Evolutionary conservation across 2,888 invertebrate species (phyloP).

Genomic region (Fragum fragum): DNA sequence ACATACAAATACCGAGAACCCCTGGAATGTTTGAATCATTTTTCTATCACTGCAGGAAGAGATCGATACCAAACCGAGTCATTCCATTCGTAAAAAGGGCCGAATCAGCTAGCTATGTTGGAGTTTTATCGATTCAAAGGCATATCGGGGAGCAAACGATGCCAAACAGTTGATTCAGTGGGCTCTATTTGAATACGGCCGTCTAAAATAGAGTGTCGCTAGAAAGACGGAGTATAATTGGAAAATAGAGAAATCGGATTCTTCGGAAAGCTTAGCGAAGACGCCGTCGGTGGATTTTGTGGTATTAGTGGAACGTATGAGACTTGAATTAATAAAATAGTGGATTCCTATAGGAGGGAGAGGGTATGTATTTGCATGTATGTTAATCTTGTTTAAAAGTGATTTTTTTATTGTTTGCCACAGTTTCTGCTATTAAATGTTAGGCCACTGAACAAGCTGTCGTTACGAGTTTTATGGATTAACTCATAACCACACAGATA

Average conservation of each 20-base stretch:
- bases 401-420: too few species aligned
- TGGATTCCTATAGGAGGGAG: background rate
- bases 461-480: too few species aligned
- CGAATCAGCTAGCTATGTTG: background rate
- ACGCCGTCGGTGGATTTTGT: background rate
- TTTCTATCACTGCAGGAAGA: background rate
- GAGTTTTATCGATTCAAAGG: background rate
- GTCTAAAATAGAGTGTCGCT: background rate
- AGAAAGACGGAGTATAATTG: background rate
- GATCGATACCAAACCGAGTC: background rate
- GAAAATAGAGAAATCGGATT: slow-evolving; percentile 1
- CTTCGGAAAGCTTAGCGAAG: background rate
- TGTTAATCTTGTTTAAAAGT: background rate
- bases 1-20: background rate
- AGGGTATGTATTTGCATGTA: background rate
- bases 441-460: too few species aligned
- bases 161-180: background rate
- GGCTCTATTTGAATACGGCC: background rate
- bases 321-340: background rate
- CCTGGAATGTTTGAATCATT: background rate
- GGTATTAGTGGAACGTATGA: background rate
- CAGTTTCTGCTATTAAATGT: too few species aligned
- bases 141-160: background rate
- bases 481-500: too few species aligned
- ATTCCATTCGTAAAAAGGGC: background rate